Conservation (phyloP, 2,113 vertebrate species). For the Eonycteris spelaea region DNA sequence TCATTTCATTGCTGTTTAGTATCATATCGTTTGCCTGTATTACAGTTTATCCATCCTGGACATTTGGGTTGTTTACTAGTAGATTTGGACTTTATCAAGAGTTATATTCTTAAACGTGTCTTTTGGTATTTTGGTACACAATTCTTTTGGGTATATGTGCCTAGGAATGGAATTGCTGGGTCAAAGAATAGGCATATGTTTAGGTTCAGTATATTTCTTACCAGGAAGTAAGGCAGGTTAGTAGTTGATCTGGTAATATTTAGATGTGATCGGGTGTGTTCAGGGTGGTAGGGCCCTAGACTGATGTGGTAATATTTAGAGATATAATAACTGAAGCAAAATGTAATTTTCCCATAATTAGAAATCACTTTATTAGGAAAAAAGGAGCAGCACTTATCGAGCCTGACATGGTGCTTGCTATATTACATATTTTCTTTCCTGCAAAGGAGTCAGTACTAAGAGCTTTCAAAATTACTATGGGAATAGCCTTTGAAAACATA, state of each 20-base stretch:
- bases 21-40: not conserved
- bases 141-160: not conserved
- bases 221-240: not conserved
- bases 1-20: not conserved
- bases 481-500: constrained; percentile 18
- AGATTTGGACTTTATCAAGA: not conserved
- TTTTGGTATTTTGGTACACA: not conserved
- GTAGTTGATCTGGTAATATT: not conserved
- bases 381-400: not conserved
- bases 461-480: not conserved
- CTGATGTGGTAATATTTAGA: not conserved
- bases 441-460: constrained; percentile 4
- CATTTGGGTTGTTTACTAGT: not conserved
- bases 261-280: not conserved
- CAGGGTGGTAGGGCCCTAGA: too few relatives aligned
- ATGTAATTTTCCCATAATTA: not conserved
- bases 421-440: not conserved
- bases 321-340: not conserved
- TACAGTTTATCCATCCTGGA: not conserved
- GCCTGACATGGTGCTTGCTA: not conserved
- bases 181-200: not conserved
- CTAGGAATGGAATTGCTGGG: not conserved
- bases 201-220: not conserved
- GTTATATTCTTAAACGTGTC: not conserved
- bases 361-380: not conserved